phyloP scores from a whole-genome alignment of 2,797 vertebrate genomes.

The Acrossocheilus wenchowensis region DNA sequence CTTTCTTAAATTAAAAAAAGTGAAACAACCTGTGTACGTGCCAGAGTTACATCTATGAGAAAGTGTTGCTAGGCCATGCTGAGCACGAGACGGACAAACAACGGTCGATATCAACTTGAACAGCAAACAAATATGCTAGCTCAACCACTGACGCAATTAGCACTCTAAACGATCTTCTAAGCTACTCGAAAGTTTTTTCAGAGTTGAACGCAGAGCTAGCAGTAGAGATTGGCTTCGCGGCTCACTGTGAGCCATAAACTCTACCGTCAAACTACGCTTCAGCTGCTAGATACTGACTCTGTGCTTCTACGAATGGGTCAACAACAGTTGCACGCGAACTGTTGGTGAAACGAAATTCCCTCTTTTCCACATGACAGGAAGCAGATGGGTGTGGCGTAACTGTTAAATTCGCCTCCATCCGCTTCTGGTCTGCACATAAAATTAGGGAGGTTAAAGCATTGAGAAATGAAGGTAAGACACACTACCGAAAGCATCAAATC shows the following conservation, averaged over 20 bases:
- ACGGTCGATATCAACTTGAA: constrained; percentile 47
- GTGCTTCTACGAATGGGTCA: constrained; percentile 22
- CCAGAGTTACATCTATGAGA: constrained; percentile 37
- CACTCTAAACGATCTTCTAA: constrained; percentile 42
- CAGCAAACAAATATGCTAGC: constrained; percentile 49
- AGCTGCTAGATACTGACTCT: constrained; percentile 35
- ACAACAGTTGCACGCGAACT: constrained; percentile 9
- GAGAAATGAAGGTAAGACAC: constrained; percentile 4
- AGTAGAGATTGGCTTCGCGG: constrained; percentile 40
- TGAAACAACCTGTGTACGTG: constrained; percentile 38
- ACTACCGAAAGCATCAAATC: constrained; percentile 28
- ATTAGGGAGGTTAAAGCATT: constrained; percentile 31
- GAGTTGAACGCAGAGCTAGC: constrained; percentile 28
- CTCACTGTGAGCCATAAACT: constrained; percentile 59
- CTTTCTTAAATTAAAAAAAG: not conserved
- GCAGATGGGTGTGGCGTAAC: constrained; percentile 9
- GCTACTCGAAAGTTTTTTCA: constrained; percentile 6
- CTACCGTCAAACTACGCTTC: constrained; percentile 35
- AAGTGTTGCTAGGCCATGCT: constrained; percentile 52
- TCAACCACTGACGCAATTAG: constrained; percentile 41
- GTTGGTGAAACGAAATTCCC: not conserved
- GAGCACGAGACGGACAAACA: constrained; percentile 43
- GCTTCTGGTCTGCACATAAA: constrained; percentile 32
- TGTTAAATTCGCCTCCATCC: not conserved
- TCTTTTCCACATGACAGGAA: constrained; percentile 27